Evolutionary conservation across 2,888 invertebrate genomes (phyloP), one percentile per base, ranked within the genome.

Genomic region (Cheilosia scutellata): DNA sequence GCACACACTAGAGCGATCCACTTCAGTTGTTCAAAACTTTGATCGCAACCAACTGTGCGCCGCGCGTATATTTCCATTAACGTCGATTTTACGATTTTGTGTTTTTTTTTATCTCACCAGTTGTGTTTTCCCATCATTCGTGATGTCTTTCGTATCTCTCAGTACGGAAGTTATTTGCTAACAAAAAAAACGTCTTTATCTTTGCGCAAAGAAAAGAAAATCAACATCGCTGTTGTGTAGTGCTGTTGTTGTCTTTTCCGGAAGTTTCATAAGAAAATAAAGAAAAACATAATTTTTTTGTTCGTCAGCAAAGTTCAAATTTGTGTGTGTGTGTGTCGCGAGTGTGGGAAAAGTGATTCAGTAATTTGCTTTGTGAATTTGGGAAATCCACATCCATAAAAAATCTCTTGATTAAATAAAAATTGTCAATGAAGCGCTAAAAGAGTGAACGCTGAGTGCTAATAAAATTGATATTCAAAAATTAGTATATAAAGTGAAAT

Each of bases 221-320:
- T 72, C 51, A 60, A 29, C 72, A 29, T 72, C 44, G 33, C 33
- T 27, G 16, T 49, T n/a, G 16, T 40, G 5, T 2, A n/a, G n/a
- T 58, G 27, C 7, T 25, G 60, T 62, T 72, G 72, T 72, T 72
- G 62, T 72, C 51, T 62, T 62, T 72, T 51, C 60, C 72, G 62
- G 62, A 42, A 72, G 40, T 20, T 40, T 47, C 4, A 70, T 47
- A 40, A n/a, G 4, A 53, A 53, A 42, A 2, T 9, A 27, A 37
- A 11, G 9, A 20, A 57, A 70, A 70, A 51, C n/a, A 13, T 5
- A n/a, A 16, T 47, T 16, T 33, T 7, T n/a, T 5, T 29, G 20
- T 29, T 53, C 29, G 20, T 7, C 16, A 71, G 5, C 25, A 20
- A 49, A 49, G 47, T 70, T 33, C 31, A 44, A 33, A 57, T 70